Percentiles rank a stretch among this genome's conserved stretches.
Conservation (phyloP, 2,113 vertebrate species). For the Climacteris rufus region DNA sequence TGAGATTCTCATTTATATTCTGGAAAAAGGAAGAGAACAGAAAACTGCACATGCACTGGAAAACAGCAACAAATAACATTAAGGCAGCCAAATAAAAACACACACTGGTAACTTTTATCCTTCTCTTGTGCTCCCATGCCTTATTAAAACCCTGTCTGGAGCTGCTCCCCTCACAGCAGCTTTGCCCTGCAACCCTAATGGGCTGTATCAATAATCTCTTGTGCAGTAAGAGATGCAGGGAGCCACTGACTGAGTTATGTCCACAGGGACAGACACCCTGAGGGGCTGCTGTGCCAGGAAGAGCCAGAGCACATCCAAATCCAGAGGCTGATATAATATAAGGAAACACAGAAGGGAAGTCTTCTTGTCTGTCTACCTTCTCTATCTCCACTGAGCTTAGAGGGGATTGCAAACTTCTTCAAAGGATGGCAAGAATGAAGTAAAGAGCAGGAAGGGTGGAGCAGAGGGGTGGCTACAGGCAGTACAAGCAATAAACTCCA, state of each 20-base stretch:
- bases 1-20: constrained; percentile 56
- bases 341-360: not conserved
- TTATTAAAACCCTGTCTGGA: not conserved
- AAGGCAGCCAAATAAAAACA: not conserved
- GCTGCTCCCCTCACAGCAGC: not conserved
- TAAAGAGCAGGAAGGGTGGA: not conserved
- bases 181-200: not conserved
- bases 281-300: not conserved
- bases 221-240: not conserved
- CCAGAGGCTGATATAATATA: not conserved
- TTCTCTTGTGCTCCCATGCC: not conserved
- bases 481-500: not conserved
- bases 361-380: not conserved
- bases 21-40: not conserved
- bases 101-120: not conserved
- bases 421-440: not conserved
- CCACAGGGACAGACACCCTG: not conserved
- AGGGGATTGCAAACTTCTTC: not conserved
- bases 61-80: constrained; percentile 15
- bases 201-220: not conserved
- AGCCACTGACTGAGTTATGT: not conserved
- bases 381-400: not conserved
- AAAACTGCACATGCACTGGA: not conserved
- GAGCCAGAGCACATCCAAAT: not conserved
- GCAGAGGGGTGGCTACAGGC: not conserved